A percentile compares a stretch with the other conserved stretches of the same genome.
Conservation (phyloP, 2,888 invertebrate species). For the Orthosia gracilis region DNA sequence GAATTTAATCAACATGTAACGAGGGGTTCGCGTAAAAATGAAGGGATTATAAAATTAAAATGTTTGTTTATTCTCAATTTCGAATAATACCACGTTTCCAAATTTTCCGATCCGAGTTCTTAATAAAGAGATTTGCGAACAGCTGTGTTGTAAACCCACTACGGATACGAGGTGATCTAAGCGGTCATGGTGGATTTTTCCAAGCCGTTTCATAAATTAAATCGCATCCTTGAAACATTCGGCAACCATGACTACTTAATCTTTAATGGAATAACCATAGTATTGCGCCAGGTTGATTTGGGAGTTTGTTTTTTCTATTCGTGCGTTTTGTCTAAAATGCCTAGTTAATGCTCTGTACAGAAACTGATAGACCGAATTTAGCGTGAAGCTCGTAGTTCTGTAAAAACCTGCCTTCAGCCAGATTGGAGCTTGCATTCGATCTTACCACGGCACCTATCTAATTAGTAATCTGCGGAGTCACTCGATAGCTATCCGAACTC, state of each 20-base stretch:
- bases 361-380: background rate
- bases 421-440: conserved; percentile 20
- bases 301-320: background rate
- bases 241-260: conserved; percentile 5
- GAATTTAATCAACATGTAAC: conserved; percentile 20
- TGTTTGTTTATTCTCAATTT: background rate
- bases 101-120: background rate
- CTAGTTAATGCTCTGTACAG: background rate
- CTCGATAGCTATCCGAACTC: conserved; percentile 27
- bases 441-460: conserved; percentile 9
- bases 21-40: background rate
- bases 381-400: background rate
- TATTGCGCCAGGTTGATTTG: background rate
- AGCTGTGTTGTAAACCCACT: background rate
- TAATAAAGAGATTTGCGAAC: conserved; percentile 7
- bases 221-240: background rate
- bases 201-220: background rate
- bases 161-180: conserved; percentile 21
- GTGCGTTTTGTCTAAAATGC: background rate
- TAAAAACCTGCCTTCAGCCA: background rate
- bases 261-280: background rate
- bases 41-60: background rate
- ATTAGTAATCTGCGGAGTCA: conserved; percentile 41
- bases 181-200: background rate
- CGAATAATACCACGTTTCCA: background rate